Percentiles rank a stretch among this genome's conserved stretches.
Conservation (phyloP, 2,113 vertebrate species). For the Falcunculus frontatus region DNA sequence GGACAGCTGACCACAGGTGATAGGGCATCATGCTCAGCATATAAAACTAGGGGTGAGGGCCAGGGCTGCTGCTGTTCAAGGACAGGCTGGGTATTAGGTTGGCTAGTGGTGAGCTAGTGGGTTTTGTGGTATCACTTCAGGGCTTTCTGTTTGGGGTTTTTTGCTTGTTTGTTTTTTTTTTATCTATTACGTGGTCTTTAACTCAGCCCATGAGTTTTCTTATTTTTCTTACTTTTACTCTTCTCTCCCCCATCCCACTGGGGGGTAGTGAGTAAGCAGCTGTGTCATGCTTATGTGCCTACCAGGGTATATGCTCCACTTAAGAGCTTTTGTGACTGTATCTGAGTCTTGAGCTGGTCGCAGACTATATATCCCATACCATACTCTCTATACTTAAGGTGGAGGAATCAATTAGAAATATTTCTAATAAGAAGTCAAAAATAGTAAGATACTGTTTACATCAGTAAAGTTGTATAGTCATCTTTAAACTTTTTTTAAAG, state of each 20-base stretch:
- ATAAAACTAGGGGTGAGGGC: not conserved
- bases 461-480: not conserved
- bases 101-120: not conserved
- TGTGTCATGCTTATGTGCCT: not conserved
- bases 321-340: not conserved
- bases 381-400: not conserved
- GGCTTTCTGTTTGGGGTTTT: not conserved
- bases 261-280: fast-evolving
- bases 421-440: not conserved
- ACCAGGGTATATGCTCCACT: not conserved
- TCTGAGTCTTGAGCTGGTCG: not conserved
- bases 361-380: not conserved
- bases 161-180: not conserved
- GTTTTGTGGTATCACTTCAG: not conserved
- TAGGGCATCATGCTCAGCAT: fast-evolving
- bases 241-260: not conserved
- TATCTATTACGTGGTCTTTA: not conserved
- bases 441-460: not conserved
- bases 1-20: not conserved
- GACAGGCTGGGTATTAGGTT: not conserved
- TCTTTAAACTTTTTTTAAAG: not conserved
- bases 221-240: not conserved
- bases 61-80: not conserved
- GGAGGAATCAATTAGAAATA: not conserved
- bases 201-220: not conserved